phyloP scores from a whole-genome alignment of 2,797 vertebrate genomes.

The Ibycter americanus region DNA sequence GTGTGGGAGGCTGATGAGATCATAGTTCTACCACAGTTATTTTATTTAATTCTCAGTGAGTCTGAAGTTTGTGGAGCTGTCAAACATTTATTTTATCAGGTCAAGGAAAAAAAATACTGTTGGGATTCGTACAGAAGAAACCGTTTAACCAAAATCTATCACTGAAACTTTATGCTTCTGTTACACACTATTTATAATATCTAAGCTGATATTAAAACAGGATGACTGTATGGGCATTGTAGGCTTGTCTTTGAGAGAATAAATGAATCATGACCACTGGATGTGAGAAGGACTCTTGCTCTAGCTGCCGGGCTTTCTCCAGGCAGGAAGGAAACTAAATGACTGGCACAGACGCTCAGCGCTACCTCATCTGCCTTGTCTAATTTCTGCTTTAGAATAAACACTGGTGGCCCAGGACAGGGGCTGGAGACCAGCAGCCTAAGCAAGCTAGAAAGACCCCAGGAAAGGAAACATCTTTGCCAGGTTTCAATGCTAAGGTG shows the following conservation, averaged over 20 bases:
- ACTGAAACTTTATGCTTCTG: background rate
- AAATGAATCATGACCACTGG: background rate
- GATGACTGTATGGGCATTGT: background rate
- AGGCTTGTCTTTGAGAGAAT: background rate
- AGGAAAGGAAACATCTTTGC: background rate
- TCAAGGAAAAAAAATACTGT: background rate
- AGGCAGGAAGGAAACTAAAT: background rate
- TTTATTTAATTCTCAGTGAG: constrained; percentile 23
- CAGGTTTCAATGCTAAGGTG: background rate
- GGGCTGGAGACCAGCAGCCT: background rate
- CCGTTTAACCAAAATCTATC: fast-evolving
- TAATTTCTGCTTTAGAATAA: background rate
- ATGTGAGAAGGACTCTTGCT: background rate
- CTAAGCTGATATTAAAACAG: background rate
- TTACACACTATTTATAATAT: background rate
- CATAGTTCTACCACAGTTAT: background rate
- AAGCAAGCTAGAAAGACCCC: background rate
- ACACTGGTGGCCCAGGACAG: background rate
- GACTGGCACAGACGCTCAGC: background rate
- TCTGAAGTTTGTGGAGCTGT: constrained; percentile 30
- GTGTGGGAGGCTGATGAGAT: constrained; percentile 56
- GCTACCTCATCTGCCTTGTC: too few relatives aligned
- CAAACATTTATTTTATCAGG: background rate
- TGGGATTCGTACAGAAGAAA: background rate
- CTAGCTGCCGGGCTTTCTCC: background rate